A percentile compares a stretch with the other conserved stretches of the same genome.
phyloP scores from a whole-genome alignment of 2,113 vertebrate species.

The Eurypyga helias region DNA sequence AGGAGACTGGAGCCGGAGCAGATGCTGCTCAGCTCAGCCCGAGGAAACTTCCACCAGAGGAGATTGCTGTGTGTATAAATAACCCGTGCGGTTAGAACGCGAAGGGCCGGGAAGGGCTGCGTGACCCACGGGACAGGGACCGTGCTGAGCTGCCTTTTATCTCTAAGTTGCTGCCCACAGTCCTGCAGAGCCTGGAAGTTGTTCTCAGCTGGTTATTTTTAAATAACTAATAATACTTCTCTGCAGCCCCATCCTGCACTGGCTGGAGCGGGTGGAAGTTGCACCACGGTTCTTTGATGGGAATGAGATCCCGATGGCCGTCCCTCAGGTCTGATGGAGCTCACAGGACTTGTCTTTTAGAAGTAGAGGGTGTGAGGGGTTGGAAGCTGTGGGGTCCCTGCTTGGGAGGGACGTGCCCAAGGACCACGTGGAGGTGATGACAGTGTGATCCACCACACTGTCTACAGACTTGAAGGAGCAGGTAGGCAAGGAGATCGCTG shows the following conservation, averaged over 20 bases:
- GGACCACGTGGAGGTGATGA: neutral
- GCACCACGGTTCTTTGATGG: neutral
- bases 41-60: neutral
- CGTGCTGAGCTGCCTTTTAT: slow-evolving; percentile 45
- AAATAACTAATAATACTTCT: neutral
- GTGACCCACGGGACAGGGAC: neutral
- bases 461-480: neutral
- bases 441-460: fast-evolving
- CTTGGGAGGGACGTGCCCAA: neutral
- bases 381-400: neutral
- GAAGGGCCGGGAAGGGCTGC: neutral
- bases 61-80: slow-evolving; percentile 20
- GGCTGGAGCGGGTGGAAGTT: neutral
- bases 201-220: slow-evolving; percentile 55
- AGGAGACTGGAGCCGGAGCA: neutral
- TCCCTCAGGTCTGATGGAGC: neutral
- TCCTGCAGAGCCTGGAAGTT: slow-evolving; percentile 19
- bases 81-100: neutral
- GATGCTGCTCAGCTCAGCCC: neutral
- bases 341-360: neutral
- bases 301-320: neutral
- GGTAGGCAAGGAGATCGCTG: neutral
- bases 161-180: neutral
- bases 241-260: neutral
- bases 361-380: neutral